These are phyloP conservation scores for Cotesia glomerata DNA, from an alignment of 1,140 invertebrate species.

Conservation along the genomic window DNA sequence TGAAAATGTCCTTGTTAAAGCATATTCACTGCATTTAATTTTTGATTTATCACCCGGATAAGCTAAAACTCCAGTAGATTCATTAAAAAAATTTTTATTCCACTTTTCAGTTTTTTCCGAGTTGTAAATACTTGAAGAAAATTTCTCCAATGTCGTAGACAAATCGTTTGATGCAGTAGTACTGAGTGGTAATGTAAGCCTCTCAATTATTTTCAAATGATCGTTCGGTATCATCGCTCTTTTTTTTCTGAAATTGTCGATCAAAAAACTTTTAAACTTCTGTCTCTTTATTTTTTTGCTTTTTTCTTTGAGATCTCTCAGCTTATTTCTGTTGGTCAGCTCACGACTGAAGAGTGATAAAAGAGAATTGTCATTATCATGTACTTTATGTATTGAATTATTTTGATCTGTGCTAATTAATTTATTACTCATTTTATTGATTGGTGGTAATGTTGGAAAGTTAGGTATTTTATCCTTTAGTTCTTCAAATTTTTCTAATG, in stretches of 20 bases:
- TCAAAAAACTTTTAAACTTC: not conserved
- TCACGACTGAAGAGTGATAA: not conserved
- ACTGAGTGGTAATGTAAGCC: not conserved
- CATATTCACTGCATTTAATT: not conserved
- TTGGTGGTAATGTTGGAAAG: not conserved
- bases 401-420: not conserved
- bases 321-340: not conserved
- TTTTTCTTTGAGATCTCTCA: not conserved
- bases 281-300: not conserved
- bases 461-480: slow-evolving; percentile 26
- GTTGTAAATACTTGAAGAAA: not conserved
- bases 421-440: not conserved
- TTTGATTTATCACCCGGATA: slow-evolving; percentile 7
- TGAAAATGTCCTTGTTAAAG: not conserved
- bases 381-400: slow-evolving; percentile 28
- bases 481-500: slow-evolving; percentile 39
- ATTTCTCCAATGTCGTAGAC: not conserved
- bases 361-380: slow-evolving; percentile 26
- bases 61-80: not conserved
- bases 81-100: slow-evolving; percentile 2
- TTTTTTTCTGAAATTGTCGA: not conserved
- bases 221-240: not conserved
- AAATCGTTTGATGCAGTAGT: not conserved
- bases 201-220: not conserved
- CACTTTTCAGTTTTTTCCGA: not conserved